Percentiles rank a stretch among this genome's conserved stretches.
Evolutionary conservation across 2,888 invertebrate species (phyloP).

Genomic region (Uloborus plumipes): DNA sequence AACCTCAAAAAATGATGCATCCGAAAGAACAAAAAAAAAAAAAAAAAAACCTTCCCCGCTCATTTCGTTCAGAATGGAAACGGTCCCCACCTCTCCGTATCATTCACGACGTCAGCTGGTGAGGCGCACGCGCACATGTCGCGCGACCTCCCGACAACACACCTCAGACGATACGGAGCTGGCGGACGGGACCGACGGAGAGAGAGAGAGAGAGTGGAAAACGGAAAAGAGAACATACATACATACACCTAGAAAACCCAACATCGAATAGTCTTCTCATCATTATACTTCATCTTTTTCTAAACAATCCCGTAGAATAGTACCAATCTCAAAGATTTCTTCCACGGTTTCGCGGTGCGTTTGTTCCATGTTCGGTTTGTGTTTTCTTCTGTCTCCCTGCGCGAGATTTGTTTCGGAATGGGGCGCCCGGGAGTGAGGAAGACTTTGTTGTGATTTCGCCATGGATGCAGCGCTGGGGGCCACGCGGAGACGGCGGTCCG

Average conservation of each 20-base stretch:
- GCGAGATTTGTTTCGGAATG: constrained; percentile 4
- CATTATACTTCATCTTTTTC: too few relatives aligned
- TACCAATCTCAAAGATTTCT: background rate
- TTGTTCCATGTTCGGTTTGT: too few relatives aligned
- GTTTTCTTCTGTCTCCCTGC: background rate
- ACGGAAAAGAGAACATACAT: background rate
- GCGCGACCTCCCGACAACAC: constrained; percentile 11
- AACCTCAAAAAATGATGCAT: too few relatives aligned
- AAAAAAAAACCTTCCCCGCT: too few relatives aligned
- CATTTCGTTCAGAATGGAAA: background rate
- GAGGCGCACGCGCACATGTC: constrained; percentile 32
- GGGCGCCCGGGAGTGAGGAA: constrained; percentile 15
- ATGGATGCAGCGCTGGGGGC: too few relatives aligned
- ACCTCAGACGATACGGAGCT: too few relatives aligned
- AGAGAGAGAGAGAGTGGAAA: constrained; percentile 2
- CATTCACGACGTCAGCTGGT: constrained; percentile 13
- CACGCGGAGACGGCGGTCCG: constrained; percentile 1
- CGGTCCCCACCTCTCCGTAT: background rate
- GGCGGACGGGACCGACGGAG: background rate
- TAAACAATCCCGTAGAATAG: too few relatives aligned
- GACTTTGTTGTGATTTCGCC: background rate
- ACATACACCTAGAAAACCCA: too few relatives aligned
- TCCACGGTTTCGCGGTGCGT: background rate
- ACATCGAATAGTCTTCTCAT: too few relatives aligned
- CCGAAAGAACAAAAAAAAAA: too few relatives aligned